Evolutionary conservation across 2,113 vertebrate genomes (phyloP).

Genomic region (Hemiscyllium ocellatum): DNA sequence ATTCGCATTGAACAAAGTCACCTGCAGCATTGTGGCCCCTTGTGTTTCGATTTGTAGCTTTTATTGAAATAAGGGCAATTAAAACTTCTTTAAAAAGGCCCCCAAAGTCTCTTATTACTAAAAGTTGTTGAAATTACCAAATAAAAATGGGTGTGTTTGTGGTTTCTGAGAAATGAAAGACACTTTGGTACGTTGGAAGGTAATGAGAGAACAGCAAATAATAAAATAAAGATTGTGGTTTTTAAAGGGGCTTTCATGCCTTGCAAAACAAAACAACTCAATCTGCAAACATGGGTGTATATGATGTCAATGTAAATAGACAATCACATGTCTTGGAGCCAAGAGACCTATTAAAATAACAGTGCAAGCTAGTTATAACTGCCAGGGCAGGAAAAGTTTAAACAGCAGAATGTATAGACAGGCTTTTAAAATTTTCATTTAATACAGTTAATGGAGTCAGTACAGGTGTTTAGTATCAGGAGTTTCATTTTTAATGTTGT

Average conservation of each 20-base stretch:
- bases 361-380: not conserved
- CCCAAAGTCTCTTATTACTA: not conserved
- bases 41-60: not conserved
- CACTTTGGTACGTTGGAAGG: not conserved
- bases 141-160: conserved; percentile 21
- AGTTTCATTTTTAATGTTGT: no score
- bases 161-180: conserved; percentile 14
- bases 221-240: not conserved
- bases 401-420: not conserved
- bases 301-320: conserved; percentile 25
- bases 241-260: not conserved
- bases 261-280: not conserved
- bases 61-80: not conserved
- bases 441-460: no score
- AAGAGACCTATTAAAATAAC: conserved; percentile 7
- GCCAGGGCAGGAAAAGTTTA: conserved; percentile 3
- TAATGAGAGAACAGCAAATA: not conserved
- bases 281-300: conserved; percentile 29
- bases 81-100: not conserved
- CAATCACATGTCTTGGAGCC: not conserved
- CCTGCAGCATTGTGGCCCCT: not conserved
- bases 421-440: no score
- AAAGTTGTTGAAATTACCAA: not conserved
- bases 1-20: not conserved
- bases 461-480: no score